Conservation (phyloP, 2,888 invertebrate species). For the Apotomis betuletana region DNA sequence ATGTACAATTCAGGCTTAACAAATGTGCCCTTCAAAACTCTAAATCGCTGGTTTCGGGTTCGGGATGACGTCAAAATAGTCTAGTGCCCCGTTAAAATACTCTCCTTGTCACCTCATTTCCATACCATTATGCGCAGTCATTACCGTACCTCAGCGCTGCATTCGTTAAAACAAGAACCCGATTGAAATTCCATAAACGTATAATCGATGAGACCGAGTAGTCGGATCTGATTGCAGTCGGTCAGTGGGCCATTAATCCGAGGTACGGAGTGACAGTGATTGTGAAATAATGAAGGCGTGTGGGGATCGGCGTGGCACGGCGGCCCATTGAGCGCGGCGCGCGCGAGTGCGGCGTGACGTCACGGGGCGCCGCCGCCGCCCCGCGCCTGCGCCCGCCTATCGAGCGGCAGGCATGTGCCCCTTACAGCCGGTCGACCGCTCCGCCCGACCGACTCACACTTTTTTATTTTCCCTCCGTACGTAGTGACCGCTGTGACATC, state of each 20-base stretch:
- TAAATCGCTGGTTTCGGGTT: background rate
- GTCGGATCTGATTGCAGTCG: slow-evolving; percentile 31
- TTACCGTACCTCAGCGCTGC: slow-evolving; percentile 21
- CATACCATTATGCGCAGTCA: slow-evolving; percentile 36
- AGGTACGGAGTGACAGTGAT: slow-evolving; percentile 51
- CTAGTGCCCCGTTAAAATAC: slow-evolving; percentile 31
- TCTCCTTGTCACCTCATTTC: slow-evolving; percentile 25
- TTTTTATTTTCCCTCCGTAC: slow-evolving; percentile 77
- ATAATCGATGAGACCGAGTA: slow-evolving; percentile 27
- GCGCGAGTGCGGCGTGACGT: slow-evolving; percentile 70
- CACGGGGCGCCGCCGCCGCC: slow-evolving; percentile 60
- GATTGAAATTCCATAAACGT: slow-evolving; percentile 26
- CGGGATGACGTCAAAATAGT: slow-evolving; percentile 26
- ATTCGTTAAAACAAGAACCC: slow-evolving; percentile 25
- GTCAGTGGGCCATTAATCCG: slow-evolving; percentile 51
- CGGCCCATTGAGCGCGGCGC: slow-evolving; percentile 61
- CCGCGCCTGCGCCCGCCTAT: slow-evolving; percentile 79
- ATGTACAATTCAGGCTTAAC: background rate
- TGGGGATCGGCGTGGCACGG: slow-evolving; percentile 51
- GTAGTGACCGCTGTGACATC: slow-evolving; percentile 62
- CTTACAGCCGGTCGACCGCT: slow-evolving; percentile 73
- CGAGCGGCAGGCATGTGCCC: slow-evolving; percentile 82
- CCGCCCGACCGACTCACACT: slow-evolving; percentile 73
- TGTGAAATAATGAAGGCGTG: slow-evolving; percentile 48
- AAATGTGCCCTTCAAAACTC: slow-evolving; percentile 20